Evolutionary conservation across 2,113 vertebrate species (phyloP).

Genomic region (Ochotona princeps): DNA sequence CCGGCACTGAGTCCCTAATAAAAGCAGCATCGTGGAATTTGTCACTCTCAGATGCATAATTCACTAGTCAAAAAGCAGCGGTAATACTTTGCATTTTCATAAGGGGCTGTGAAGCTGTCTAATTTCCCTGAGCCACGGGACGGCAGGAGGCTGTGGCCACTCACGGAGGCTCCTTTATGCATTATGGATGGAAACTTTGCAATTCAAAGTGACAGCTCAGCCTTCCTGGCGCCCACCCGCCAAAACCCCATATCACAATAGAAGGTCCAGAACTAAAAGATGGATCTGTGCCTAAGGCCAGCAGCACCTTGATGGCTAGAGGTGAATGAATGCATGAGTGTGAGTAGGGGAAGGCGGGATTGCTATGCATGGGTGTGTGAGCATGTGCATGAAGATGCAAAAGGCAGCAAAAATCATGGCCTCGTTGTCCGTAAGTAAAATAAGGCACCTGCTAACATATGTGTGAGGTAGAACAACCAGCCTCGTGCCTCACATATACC

Average conservation of each 20-base stretch:
- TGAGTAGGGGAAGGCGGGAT: not conserved
- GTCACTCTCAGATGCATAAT: slow-evolving; percentile 87
- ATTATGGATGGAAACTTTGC: slow-evolving; percentile 86
- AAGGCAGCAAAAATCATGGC: not conserved
- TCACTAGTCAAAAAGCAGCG: slow-evolving; percentile 85
- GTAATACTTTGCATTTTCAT: slow-evolving; percentile 87
- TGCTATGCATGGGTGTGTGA: no score
- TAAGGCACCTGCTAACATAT: not conserved
- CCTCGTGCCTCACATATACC: not conserved
- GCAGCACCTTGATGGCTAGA: not conserved
- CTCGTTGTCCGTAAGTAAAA: not conserved
- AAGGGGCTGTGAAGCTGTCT: slow-evolving; percentile 87
- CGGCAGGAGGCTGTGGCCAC: slow-evolving; percentile 73
- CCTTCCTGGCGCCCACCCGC: not conserved
- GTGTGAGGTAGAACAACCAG: not conserved
- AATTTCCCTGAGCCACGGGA: slow-evolving; percentile 86
- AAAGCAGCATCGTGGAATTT: slow-evolving; percentile 86
- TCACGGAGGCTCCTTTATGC: slow-evolving; percentile 80
- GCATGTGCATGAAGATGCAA: not conserved
- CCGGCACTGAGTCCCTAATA: slow-evolving; percentile 83
- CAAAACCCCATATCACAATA: slow-evolving; percentile 24
- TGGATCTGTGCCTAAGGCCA: not conserved
- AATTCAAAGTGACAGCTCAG: slow-evolving; percentile 81
- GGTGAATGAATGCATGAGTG: not conserved
- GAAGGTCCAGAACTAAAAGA: slow-evolving; percentile 32